Base-by-base conservation (phyloP, 2,797 vertebrate genomes). In the Cyprinodon diabolis region DNA sequence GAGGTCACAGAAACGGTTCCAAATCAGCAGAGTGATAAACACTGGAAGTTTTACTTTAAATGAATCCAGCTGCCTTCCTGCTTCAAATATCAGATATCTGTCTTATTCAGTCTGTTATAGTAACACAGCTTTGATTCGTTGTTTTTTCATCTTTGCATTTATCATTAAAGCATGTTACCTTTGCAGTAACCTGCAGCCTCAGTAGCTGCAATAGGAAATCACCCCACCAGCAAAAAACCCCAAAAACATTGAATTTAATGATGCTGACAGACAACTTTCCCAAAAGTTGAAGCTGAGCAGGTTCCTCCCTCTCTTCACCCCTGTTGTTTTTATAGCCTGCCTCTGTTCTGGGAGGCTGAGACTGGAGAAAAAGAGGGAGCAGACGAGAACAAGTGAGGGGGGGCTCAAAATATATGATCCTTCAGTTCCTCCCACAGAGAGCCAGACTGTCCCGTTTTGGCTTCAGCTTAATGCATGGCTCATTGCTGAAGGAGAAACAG, bases 291-390 rank as follows among this genome's bases (percentile, higher is more conserved):
- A 86, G 80, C 68, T 1, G 67, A 83, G 88, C 85, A 89, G 90
- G 92, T 87, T 92, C 79, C 88, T 89, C 57, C 69, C 4, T 57
- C 85, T 87, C 80, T 79, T 75, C 76, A 86, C 84, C 84, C 88
- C 89, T 54, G 85, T 74, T 87, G 90, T 84, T 92, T 90, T 90
- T 84, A 86, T 78, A 80, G 85, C 81, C 74, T 48, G 79, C 72
- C 69, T 79, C 76, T 49, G 86, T 79, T 86, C 83, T 78, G 82
- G 66, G 83, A 84, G 84, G 80, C 74, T 71, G 87, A 80, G 76
- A 66, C 37, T 15, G 21, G 70, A 75, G 56, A 43, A 47, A 79
- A 67, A 0, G 37, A 66, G 35, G 72, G 75, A 35, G 49, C 55
- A 65, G 69, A 57, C 56, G 7, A 45, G 40, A 23, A 45, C n/a